Conservation (phyloP, 2,888 invertebrate species). For the Drosophila histrio region DNA sequence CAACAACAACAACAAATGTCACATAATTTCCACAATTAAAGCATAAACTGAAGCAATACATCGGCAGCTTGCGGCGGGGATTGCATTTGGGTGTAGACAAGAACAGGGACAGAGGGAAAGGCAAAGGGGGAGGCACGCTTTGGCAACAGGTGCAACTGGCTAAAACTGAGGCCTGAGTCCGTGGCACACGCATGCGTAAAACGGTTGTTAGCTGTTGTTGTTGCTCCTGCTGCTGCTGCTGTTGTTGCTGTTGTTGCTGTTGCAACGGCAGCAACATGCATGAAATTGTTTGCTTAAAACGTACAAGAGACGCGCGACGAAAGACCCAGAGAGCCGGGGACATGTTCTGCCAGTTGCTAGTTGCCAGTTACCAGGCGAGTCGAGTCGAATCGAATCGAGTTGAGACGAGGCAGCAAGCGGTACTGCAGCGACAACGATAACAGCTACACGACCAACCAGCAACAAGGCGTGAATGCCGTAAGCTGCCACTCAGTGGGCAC, state of each 20-base stretch:
- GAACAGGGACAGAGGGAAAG: neutral
- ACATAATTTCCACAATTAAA: conserved; percentile 79
- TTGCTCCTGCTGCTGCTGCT: conserved; percentile 48
- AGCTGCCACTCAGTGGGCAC: conserved; percentile 38
- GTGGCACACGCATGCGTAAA: conserved; percentile 77
- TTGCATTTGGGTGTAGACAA: neutral
- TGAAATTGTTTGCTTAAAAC: conserved; percentile 61
- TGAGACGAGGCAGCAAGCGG: conserved; percentile 27
- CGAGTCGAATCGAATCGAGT: neutral
- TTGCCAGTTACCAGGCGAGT: conserved; percentile 18
- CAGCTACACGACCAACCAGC: conserved; percentile 56
- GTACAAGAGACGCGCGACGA: conserved; percentile 35
- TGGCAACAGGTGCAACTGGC: conserved; percentile 67
- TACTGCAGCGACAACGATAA: conserved; percentile 60
- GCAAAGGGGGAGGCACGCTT: conserved; percentile 4
- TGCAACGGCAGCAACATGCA: conserved; percentile 70
- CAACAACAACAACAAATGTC: conserved; percentile 64
- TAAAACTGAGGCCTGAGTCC: conserved; percentile 29
- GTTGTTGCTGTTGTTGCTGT: conserved; percentile 26
- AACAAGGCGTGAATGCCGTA: conserved; percentile 76
- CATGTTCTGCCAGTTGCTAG: conserved; percentile 65
- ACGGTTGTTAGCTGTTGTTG: conserved; percentile 62
- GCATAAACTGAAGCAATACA: conserved; percentile 70
- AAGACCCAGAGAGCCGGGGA: conserved; percentile 43
- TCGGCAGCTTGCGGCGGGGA: conserved; percentile 16